Evolutionary conservation across 2,888 invertebrate genomes (phyloP).

Genomic region (Spodoptera picta): DNA sequence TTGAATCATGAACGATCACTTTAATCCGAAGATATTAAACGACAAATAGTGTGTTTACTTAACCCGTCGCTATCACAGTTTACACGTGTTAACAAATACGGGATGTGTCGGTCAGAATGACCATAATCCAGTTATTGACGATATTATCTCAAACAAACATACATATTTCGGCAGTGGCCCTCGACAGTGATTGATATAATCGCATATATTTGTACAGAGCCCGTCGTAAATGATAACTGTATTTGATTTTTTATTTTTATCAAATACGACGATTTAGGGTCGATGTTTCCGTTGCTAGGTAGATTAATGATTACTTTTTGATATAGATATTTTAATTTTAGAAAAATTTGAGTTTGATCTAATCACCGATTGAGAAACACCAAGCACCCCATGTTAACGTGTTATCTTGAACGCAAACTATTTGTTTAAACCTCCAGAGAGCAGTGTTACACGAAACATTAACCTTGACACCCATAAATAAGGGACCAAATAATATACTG

Average conservation of each 20-base stretch:
- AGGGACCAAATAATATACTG: constrained; percentile 62
- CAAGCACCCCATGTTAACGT: constrained; percentile 26
- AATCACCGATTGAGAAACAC: constrained; percentile 34
- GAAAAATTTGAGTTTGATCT: neutral
- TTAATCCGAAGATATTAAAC: constrained; percentile 57
- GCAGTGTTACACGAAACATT: constrained; percentile 59
- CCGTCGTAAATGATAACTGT: constrained; percentile 48
- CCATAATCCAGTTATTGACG: constrained; percentile 81
- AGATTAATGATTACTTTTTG: constrained; percentile 9
- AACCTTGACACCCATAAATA: constrained; percentile 74
- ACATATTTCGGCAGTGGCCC: constrained; percentile 53
- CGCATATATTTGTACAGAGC: constrained; percentile 50
- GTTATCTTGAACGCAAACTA: constrained; percentile 30
- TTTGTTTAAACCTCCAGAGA: constrained; percentile 40
- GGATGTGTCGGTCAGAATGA: constrained; percentile 65
- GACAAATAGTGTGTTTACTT: constrained; percentile 55
- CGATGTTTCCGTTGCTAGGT: constrained; percentile 40
- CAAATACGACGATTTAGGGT: constrained; percentile 30
- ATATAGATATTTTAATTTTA: neutral
- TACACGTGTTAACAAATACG: constrained; percentile 81
- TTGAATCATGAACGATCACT: constrained; percentile 52
- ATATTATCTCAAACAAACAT: constrained; percentile 70
- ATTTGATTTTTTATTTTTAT: constrained; percentile 53
- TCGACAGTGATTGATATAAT: constrained; percentile 75
- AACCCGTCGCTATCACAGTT: constrained; percentile 51